Conservation (phyloP, 2,888 invertebrate genomes). For the Hemicrepidius hirtus region DNA sequence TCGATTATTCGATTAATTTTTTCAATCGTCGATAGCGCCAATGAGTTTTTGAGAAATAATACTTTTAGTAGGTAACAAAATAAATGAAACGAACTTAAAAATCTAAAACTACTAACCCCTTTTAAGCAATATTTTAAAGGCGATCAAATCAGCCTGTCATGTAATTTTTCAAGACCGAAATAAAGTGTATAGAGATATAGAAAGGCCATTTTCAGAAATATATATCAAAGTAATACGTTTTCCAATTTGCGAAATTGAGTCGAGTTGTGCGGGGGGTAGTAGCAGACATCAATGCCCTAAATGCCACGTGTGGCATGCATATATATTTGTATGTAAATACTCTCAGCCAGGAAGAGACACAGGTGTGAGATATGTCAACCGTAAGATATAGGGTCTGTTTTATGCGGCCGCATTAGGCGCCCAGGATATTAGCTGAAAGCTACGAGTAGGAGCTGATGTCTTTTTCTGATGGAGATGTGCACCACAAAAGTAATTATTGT, state of each 20-base stretch:
- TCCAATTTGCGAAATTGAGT: slow-evolving; percentile 68
- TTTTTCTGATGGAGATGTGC: slow-evolving; percentile 36
- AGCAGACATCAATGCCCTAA: slow-evolving; percentile 65
- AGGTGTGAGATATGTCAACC: slow-evolving; percentile 72
- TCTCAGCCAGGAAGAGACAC: slow-evolving; percentile 67
- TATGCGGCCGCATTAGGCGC: slow-evolving; percentile 69
- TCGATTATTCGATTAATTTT: too few relatives aligned
- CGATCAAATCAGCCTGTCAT: slow-evolving; percentile 32
- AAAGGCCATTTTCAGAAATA: slow-evolving; percentile 41
- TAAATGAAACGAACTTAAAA: too few relatives aligned
- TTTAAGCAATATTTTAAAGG: slow-evolving; percentile 14
- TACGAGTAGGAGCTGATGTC: slow-evolving; percentile 47
- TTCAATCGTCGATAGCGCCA: too few relatives aligned
- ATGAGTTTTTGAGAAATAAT: too few relatives aligned
- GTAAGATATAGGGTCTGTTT: slow-evolving; percentile 69
- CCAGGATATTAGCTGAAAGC: slow-evolving; percentile 60
- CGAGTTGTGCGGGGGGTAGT: slow-evolving; percentile 52
- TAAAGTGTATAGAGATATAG: slow-evolving; percentile 38
- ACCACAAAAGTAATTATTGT: slow-evolving; percentile 50
- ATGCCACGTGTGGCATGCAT: slow-evolving; percentile 65
- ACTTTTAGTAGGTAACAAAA: too few relatives aligned
- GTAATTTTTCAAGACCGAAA: slow-evolving; percentile 28
- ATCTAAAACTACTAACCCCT: neutral
- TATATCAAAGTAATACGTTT: slow-evolving; percentile 65
- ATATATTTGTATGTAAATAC: slow-evolving; percentile 72